These are phyloP conservation scores for Brachyhypopomus occidentalis DNA, from an alignment of 2,113 vertebrate genomes.

Conservation along the genomic window DNA sequence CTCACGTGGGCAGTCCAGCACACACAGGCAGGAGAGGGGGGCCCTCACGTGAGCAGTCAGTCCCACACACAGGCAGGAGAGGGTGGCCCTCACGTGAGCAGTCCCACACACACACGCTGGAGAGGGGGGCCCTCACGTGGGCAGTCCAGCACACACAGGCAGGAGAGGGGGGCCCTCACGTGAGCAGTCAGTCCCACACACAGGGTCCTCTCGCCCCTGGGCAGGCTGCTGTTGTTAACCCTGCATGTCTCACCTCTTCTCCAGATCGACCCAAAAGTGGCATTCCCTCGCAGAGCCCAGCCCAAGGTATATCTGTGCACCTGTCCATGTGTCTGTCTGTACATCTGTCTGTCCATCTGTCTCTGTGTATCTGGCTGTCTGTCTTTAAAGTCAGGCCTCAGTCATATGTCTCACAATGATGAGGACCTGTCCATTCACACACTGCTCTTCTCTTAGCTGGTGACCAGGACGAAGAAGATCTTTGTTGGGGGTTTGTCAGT, in stretches of 20 bases:
- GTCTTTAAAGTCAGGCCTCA: neutral
- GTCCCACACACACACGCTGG: too few species aligned
- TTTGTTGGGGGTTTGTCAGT: conserved; percentile 98
- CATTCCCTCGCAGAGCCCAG: conserved; percentile 96
- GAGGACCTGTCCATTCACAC: neutral
- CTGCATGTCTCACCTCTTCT: conserved; percentile 61
- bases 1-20: too few species aligned
- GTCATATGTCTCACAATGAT: neutral
- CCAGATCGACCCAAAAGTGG: conserved; percentile 98
- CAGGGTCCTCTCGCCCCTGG: neutral
- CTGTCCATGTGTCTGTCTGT: neutral
- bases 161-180: too few species aligned
- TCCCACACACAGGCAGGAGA: too few species aligned
- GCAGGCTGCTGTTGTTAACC: conserved; percentile 50
- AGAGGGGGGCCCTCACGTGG: too few species aligned
- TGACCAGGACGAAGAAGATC: conserved; percentile 99
- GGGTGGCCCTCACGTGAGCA: too few species aligned
- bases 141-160: too few species aligned
- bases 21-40: too few species aligned
- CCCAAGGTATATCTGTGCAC: conserved; percentile 86
- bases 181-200: too few species aligned
- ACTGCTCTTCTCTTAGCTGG: conserved; percentile 80
- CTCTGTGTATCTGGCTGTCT: conserved; percentile 53
- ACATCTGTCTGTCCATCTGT: neutral
- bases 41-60: too few species aligned